Base-by-base conservation (phyloP, 2,113 vertebrate genomes). In the Tursiops truncatus region DNA sequence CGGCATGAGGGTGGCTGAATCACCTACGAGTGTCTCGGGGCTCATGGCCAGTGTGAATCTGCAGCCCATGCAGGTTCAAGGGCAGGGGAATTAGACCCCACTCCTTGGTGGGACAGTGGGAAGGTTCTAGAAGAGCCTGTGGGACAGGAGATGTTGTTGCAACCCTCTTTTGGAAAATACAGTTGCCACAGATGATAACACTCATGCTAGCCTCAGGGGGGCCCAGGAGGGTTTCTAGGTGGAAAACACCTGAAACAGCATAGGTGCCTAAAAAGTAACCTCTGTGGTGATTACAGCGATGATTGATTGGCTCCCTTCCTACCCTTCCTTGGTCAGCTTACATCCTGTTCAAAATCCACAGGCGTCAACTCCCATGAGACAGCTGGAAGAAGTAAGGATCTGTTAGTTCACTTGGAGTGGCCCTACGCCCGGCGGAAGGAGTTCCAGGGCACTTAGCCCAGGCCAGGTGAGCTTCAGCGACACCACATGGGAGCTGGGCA, bases 21-120 rank as follows among this genome's bases (percentile, higher is more conserved):
- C 7, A 11, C 17, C 58, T 47, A 6, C 1, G 0, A 47, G 44
- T 21, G 44, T 41, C 68, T 17, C 7, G 23, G 17, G 25, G 33
- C 44, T 10, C 4, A 12, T 1, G 1, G 33, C 25, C 0, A 21
- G 73, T 1, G 18, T 20, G 38, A 36, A 1, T 23, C 31, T 3
- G 31, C 56, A 1, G 25, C 71, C 58, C 31, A 10, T 8, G 41
- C 38, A 3, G 33, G 12, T 25, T 18, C 33, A 38, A 33, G 21
- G 26, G 9, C 26, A 62, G 68, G 38, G 38, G 41, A 28, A 20
- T 10, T 33, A 3, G 65, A 28, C 53, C 18, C 65, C 28, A 25
- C 50, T 82, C 38, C 15, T 76, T n/a, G 2, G 31, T 36, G 89
- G 77, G 77, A 53, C 38, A 9, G 77, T 60, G 53, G 38, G 53